These are phyloP conservation scores for Arnoldichthys spilopterus DNA, from an alignment of 2,797 vertebrate genomes.

Conservation along the genomic window DNA sequence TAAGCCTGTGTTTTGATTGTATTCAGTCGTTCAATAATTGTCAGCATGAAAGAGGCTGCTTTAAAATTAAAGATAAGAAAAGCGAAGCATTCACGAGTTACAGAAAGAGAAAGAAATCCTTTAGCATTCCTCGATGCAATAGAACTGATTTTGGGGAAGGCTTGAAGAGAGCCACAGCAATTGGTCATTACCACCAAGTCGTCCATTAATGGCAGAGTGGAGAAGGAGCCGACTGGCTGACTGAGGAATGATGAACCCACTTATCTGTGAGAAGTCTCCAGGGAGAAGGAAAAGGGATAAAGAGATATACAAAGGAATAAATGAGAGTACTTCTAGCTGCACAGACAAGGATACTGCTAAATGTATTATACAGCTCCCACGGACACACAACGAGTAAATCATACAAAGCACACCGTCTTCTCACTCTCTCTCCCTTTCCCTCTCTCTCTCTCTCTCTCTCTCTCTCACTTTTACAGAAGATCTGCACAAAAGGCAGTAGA, in stretches of 20 bases:
- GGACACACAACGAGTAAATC: constrained; percentile 13
- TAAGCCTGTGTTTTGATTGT: constrained; percentile 31
- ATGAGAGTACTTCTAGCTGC: constrained; percentile 29
- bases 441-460: no score
- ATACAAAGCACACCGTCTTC: neutral
- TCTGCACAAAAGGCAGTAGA: neutral
- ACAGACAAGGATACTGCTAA: constrained; percentile 14
- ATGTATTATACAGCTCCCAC: constrained; percentile 21
- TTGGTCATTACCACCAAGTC: constrained; percentile 51
- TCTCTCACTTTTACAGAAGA: neutral
- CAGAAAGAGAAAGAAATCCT: constrained; percentile 45
- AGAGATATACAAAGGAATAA: constrained; percentile 34
- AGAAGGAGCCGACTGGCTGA: constrained; percentile 22
- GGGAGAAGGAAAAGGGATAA: constrained; percentile 17
- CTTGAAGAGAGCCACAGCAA: constrained; percentile 9
- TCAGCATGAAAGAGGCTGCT: constrained; percentile 34
- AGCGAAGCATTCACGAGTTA: constrained; percentile 44
- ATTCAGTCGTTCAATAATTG: constrained; percentile 21
- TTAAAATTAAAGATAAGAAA: constrained; percentile 57
- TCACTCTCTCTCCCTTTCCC: neutral
- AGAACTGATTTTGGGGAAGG: neutral
- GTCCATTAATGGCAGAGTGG: constrained; percentile 38
- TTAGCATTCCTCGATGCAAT: constrained; percentile 46
- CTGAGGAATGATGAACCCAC: constrained; percentile 31
- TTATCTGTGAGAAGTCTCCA: constrained; percentile 25